Base-by-base conservation (phyloP, 1,140 invertebrate species). In the Coenobita brevimanus region DNA sequence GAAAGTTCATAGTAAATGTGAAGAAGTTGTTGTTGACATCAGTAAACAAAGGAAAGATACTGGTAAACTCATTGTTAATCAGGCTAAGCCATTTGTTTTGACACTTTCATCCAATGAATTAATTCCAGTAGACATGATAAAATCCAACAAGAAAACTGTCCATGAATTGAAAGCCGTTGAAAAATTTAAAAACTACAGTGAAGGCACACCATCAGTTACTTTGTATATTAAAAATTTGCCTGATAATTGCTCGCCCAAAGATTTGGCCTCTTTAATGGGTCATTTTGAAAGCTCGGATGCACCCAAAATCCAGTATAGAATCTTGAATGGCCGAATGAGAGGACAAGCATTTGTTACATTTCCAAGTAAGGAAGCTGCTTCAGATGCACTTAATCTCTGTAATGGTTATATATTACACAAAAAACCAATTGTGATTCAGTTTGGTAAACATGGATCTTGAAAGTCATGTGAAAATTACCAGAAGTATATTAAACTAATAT, bases 291-390 rank as follows among this genome's bases (percentile, higher is more conserved):
- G 10, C 36, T 60, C 24, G 3, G 6, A 27, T 62, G 71, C 62
- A 6, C 76, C 54, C 3, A 90, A 86, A 75, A 81, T 89, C 30
- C 17, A 79, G 38, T 90, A 89, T 46, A 85, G 86, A 41, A 71
- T 90, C 54, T 36, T 90, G 21, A 43, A 46, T 43, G 89, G 89
- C 41, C 84, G 85, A 17, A 90, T 90, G 89, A 90, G 75, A 54
- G 89, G 89, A 15, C 89, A 90, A 78, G 89, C 89, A 21, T 90
- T 90, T 73, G 76, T 89, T 67, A 89, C 80, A 81, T 89, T 90
- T 41, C 36, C 43, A 8, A 67, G 67, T 76, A 57, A 64, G 46
- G 75, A 46, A 3, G 33, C 78, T 15, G 86, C 89, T 30, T 76
- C 62, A n/a, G 60, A 43, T 36, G 89, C 89, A 2, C 43, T 90